Conservation (phyloP, 2,888 invertebrate genomes). For the Diarsia mendica region DNA sequence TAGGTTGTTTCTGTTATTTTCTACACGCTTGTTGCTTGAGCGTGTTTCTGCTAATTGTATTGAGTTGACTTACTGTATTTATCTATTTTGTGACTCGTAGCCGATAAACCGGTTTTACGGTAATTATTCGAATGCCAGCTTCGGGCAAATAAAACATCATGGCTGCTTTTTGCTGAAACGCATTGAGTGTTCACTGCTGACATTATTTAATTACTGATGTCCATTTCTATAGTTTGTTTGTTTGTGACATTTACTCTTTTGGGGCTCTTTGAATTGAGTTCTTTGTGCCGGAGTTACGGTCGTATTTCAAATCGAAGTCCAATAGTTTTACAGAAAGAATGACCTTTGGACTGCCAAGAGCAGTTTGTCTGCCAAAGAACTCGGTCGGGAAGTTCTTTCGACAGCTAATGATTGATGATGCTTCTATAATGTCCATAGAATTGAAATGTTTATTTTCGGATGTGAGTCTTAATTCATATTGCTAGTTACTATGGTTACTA, state of each 20-base stretch:
- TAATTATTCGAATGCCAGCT: constrained; percentile 52
- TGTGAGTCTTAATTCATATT: background rate
- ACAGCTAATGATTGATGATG: background rate
- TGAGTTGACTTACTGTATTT: background rate
- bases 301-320: background rate
- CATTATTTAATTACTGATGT: constrained; percentile 48
- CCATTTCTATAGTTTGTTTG: constrained; percentile 12
- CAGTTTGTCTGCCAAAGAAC: background rate
- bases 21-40: too few relatives aligned
- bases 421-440: background rate
- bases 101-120: constrained; percentile 50
- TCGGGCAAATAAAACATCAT: constrained; percentile 55
- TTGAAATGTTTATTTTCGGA: background rate
- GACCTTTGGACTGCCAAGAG: background rate
- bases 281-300: background rate
- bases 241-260: constrained; percentile 6
- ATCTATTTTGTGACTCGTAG: background rate
- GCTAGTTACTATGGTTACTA: too few relatives aligned
- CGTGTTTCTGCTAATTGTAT: background rate
- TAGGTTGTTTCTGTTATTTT: too few relatives aligned
- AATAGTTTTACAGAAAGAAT: constrained; percentile 6
- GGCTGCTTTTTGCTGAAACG: constrained; percentile 39
- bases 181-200: constrained; percentile 35
- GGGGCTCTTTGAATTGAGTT: background rate
- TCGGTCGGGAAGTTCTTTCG: background rate